Conservation (phyloP, 2,113 vertebrate genomes). For the Xyrauchen texanus region DNA sequence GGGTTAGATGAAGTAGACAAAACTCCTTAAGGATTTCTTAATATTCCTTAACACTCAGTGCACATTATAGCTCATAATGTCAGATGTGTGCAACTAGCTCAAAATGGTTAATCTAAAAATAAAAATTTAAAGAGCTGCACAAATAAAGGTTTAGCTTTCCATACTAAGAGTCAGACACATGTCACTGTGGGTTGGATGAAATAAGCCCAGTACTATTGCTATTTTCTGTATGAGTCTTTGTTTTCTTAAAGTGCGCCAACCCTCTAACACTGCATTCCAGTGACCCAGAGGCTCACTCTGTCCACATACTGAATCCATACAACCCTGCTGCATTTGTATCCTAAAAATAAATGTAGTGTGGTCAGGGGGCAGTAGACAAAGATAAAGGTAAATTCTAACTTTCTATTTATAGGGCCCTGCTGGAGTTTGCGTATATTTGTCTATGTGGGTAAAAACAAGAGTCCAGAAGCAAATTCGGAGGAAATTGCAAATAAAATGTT, state of each 20-base stretch:
- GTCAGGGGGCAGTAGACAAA: not conserved
- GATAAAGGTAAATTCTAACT: not conserved
- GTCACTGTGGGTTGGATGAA: not conserved
- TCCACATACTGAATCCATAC: not conserved
- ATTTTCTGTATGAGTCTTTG: not conserved
- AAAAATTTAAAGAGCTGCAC: too few species aligned
- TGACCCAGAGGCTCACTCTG: not conserved
- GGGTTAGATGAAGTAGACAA: too few species aligned
- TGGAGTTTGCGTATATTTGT: constrained; percentile 35
- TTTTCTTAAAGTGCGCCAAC: not conserved
- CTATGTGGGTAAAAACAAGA: constrained; percentile 23
- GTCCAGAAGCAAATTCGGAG: not conserved
- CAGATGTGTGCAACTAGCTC: too few species aligned
- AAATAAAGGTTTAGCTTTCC: too few species aligned
- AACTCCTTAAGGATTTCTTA: too few species aligned
- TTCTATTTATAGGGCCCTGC: constrained; percentile 49
- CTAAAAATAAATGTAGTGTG: not conserved
- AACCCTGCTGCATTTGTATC: not conserved
- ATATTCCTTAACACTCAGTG: too few species aligned
- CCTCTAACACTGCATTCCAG: not conserved
- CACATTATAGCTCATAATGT: too few species aligned
- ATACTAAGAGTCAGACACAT: too few species aligned
- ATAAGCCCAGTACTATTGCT: not conserved
- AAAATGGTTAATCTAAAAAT: too few species aligned
- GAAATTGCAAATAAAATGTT: constrained; percentile 49